phyloP scores from a whole-genome alignment of 2,888 invertebrate species.

The Lathronympha strigana region DNA sequence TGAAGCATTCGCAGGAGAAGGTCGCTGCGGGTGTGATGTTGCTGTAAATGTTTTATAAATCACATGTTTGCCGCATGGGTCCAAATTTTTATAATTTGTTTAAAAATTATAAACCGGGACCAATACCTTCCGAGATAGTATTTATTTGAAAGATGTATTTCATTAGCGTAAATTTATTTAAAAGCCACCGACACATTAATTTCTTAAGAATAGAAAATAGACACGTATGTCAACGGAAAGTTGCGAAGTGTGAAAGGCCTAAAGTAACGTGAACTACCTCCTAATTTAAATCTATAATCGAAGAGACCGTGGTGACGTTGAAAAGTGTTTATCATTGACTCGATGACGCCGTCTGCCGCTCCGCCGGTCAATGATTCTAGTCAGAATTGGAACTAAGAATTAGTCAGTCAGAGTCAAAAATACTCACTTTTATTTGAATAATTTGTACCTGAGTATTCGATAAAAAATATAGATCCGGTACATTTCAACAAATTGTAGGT shows the following conservation, averaged over 20 bases:
- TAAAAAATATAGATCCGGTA: slow-evolving; percentile 30
- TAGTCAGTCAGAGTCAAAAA: slow-evolving; percentile 45
- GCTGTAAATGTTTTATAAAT: slow-evolving; percentile 69
- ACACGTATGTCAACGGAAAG: slow-evolving; percentile 77
- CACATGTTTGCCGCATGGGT: slow-evolving; percentile 80
- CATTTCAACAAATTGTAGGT: slow-evolving; percentile 36
- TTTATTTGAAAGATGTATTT: slow-evolving; percentile 84
- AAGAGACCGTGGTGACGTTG: slow-evolving; percentile 69
- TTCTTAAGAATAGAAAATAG: slow-evolving; percentile 84
- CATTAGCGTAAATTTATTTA: slow-evolving; percentile 81
- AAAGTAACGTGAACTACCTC: slow-evolving; percentile 76
- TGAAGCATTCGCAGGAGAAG: slow-evolving; percentile 67
- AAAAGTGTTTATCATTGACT: slow-evolving; percentile 61
- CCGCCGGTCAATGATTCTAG: slow-evolving; percentile 72
- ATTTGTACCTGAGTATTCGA: slow-evolving; percentile 27
- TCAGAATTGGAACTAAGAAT: slow-evolving; percentile 78
- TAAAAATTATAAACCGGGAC: slow-evolving; percentile 85
- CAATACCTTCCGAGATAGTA: slow-evolving; percentile 84
- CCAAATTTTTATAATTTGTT: slow-evolving; percentile 84
- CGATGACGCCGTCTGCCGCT: slow-evolving; percentile 51
- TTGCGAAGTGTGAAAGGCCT: slow-evolving; percentile 74
- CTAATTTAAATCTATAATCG: slow-evolving; percentile 78
- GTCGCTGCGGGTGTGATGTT: slow-evolving; percentile 67
- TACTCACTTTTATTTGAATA: slow-evolving; percentile 31
- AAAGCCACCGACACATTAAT: slow-evolving; percentile 85